Conservation (phyloP, 2,113 vertebrate species). For the Serinus canaria region DNA sequence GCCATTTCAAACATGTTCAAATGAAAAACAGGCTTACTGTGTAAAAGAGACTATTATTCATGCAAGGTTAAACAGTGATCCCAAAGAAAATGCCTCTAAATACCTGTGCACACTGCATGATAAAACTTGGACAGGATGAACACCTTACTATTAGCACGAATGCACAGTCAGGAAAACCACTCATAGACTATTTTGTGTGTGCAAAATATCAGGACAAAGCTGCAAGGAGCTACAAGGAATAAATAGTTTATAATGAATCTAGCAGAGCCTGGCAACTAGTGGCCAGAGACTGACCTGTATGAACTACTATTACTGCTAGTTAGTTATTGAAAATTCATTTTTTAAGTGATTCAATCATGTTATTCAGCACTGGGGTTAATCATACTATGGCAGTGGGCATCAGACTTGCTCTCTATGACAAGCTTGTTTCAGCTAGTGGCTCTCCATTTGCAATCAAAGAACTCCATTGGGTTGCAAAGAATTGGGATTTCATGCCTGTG, state of each 20-base stretch:
- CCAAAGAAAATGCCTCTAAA: not conserved
- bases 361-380: not conserved
- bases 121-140: not conserved
- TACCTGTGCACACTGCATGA: not conserved
- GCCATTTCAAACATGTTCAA: not conserved
- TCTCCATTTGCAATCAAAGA: not conserved
- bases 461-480: not conserved
- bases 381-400: not conserved
- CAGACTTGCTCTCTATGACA: not conserved
- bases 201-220: not conserved
- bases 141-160: not conserved
- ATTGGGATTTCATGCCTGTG: not conserved
- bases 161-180: not conserved
- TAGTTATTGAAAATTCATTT: not conserved
- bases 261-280: not conserved
- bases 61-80: not conserved
- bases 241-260: not conserved
- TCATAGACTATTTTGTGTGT: not conserved
- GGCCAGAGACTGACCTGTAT: not conserved
- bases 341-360: accelerated
- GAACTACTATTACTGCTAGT: not conserved
- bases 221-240: not conserved
- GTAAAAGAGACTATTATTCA: not conserved
- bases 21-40: not conserved
- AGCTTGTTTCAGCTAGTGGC: not conserved